Base-by-base conservation (phyloP, 2,888 invertebrate species). In the Temnothorax ravouxi region DNA sequence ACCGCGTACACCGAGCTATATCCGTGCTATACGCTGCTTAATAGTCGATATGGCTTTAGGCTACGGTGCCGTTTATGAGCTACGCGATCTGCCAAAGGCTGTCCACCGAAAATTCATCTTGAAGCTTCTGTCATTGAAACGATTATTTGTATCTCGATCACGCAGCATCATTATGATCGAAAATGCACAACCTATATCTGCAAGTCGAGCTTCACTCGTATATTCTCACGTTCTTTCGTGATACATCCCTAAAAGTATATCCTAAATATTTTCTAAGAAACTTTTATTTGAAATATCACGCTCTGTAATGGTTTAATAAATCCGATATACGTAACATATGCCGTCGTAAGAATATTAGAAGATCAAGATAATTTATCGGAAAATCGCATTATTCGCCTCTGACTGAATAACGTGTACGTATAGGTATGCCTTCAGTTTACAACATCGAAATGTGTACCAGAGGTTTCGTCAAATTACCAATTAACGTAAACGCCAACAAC, bases 41-140 rank as follows among this genome's bases (percentile, higher is more conserved):
- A 92, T 91, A 93, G 92, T 93, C 94, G 93, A 94, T 94, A 94
- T 93, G 87, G 92, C 94, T 94, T 90, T 92, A 88, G 94, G 93
- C 93, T 92, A 93, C 90, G 88, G 86, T 87, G 88, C 56, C 89
- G 93, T 92, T 93, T 92, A 92, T 91, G 92, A 93, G 91, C 87
- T 89, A 76, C 85, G 86, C 85, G 90, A 92, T 92, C 88, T 88
- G 91, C 90, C 91, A 90, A 92, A 91, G 92, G 91, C 92, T 91
- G 92, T 89, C 91, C 90, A 90, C 91, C 88, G 90, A 87, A 88
- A 92, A 92, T 91, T 91, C 83, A 76, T 67, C 59, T 62, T 47
- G 29, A 50, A 76, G 25, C 44, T 59, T 21, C 50, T 29, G 83
- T 72, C 72, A 71, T 83, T 44, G 61, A 18, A 50, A 66, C 29